Conservation (phyloP, 2,888 invertebrate species). For the Sminthurinus aureus region DNA sequence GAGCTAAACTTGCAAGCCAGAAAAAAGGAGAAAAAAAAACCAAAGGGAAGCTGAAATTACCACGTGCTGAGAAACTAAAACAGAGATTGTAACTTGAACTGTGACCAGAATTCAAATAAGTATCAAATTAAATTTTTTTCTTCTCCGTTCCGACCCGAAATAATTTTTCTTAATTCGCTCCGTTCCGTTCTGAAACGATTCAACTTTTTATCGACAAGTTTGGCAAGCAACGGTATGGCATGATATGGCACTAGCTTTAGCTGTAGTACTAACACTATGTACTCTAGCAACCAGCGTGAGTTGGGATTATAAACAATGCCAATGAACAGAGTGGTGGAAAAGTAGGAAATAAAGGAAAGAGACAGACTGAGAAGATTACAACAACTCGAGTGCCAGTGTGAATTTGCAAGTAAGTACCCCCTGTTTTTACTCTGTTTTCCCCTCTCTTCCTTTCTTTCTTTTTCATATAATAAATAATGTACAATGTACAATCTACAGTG, state of each 20-base stretch:
- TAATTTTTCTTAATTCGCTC: conserved; percentile 41
- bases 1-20: neutral
- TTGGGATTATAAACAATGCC: conserved; percentile 44
- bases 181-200: conserved; percentile 25
- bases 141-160: conserved; percentile 24
- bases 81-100: conserved; percentile 36
- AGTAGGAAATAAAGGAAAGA: neutral
- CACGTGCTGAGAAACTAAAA: conserved; percentile 43
- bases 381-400: conserved; percentile 28
- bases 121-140: conserved; percentile 41
- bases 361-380: conserved; percentile 27
- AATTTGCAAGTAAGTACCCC: conserved; percentile 37
- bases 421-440: conserved; percentile 2
- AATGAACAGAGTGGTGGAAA: conserved; percentile 1
- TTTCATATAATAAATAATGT: neutral
- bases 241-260: no score
- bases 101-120: conserved; percentile 41
- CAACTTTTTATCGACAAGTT: conserved; percentile 44
- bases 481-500: neutral
- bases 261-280: no score
- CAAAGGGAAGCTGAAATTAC: conserved; percentile 39
- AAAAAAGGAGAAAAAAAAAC: conserved; percentile 6
- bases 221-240: neutral
- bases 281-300: conserved; percentile 37
- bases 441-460: neutral